These are phyloP conservation scores for Aegithalos caudatus DNA, from an alignment of 2,113 vertebrate genomes.

Conservation along the genomic window DNA sequence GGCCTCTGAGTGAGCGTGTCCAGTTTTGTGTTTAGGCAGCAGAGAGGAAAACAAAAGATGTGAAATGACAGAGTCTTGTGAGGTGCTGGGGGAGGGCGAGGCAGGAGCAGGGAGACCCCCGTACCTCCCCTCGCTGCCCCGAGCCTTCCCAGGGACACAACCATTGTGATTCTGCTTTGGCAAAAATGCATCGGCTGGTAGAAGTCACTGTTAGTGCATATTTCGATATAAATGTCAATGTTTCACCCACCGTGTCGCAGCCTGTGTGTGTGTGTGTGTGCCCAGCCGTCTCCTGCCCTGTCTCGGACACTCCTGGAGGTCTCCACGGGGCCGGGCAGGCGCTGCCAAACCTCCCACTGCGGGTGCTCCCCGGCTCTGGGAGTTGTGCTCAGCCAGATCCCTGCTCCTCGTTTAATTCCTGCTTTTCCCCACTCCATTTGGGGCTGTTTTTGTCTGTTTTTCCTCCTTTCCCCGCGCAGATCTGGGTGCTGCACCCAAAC, in stretches of 20 bases:
- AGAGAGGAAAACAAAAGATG: slow-evolving; percentile 25
- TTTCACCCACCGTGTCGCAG: slow-evolving; percentile 60
- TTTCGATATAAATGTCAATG: slow-evolving; percentile 75
- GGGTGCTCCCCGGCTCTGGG: not conserved
- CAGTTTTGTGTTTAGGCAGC: slow-evolving; percentile 56
- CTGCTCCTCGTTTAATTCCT: not conserved
- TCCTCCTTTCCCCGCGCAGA: not conserved
- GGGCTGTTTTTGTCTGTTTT: not conserved
- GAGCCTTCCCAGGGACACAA: not conserved
- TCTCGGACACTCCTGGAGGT: not conserved
- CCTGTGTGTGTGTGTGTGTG: slow-evolving; percentile 28
- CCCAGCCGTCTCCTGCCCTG: not conserved
- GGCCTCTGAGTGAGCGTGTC: slow-evolving; percentile 1
- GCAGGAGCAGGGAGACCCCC: not conserved
- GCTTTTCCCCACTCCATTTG: rapidly evolving
- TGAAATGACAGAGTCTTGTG: not conserved
- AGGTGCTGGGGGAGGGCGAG: not conserved
- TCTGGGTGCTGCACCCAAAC: not conserved
- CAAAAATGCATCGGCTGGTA: slow-evolving; percentile 67
- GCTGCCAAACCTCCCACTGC: not conserved
- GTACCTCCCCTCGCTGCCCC: not conserved
- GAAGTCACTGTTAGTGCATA: slow-evolving; percentile 70
- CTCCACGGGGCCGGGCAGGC: not conserved
- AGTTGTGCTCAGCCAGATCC: not conserved
- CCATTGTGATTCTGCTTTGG: slow-evolving; percentile 66